phyloP scores from a whole-genome alignment of 2,113 vertebrate genomes.

The Carollia perspicillata region DNA sequence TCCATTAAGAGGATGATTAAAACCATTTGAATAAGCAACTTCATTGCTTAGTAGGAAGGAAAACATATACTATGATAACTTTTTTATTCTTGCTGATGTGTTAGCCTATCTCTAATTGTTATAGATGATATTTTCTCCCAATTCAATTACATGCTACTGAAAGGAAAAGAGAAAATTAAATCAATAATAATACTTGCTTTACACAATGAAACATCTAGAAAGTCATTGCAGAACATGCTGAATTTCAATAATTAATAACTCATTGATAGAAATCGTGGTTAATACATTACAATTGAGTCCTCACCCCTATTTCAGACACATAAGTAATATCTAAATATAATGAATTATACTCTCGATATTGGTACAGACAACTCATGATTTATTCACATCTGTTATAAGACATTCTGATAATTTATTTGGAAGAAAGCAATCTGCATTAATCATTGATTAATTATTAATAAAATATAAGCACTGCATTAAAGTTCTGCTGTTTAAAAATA shows the following conservation, averaged over 20 bases:
- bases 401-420: slow-evolving; percentile 75
- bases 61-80: neutral
- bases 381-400: slow-evolving; percentile 75
- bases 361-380: slow-evolving; percentile 71
- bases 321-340: slow-evolving; percentile 79
- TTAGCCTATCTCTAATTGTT: slow-evolving; percentile 27
- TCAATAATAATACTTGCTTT: slow-evolving; percentile 69
- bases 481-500: slow-evolving; percentile 55
- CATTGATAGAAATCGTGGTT: slow-evolving; percentile 37
- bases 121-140: neutral
- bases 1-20: neutral
- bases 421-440: slow-evolving; percentile 76
- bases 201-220: slow-evolving; percentile 60
- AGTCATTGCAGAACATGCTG: slow-evolving; percentile 50
- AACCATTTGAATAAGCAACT: slow-evolving; percentile 3
- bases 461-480: slow-evolving; percentile 70
- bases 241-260: slow-evolving; percentile 48
- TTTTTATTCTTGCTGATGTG: neutral
- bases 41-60: neutral
- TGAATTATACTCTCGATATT: slow-evolving; percentile 73
- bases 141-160: neutral
- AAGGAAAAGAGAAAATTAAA: slow-evolving; percentile 33
- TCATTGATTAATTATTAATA: slow-evolving; percentile 81
- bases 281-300: slow-evolving; percentile 35
- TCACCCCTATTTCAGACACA: slow-evolving; percentile 57